Conservation (phyloP, 2,113 vertebrate genomes). For the Amazona vittata region DNA sequence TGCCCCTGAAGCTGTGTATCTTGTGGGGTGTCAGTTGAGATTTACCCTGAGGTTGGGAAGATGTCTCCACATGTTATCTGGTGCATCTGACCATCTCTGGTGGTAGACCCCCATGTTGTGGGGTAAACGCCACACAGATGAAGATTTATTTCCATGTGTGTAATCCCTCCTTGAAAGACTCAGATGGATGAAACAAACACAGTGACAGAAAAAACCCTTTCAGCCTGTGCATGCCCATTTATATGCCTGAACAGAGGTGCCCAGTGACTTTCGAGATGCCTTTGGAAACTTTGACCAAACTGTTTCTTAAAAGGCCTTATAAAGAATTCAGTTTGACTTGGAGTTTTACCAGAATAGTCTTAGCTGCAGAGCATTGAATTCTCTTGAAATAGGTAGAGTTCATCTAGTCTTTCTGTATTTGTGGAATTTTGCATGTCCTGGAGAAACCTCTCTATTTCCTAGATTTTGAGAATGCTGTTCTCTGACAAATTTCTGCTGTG, state of each 20-base stretch:
- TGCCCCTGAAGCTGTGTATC: neutral
- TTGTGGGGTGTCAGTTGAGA: neutral
- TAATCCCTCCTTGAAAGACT: neutral
- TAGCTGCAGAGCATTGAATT: neutral
- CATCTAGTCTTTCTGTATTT: neutral
- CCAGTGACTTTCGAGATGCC: neutral
- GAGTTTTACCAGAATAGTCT: neutral
- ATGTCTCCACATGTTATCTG: neutral
- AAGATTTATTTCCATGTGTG: neutral
- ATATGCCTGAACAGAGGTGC: neutral
- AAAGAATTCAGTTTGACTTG: neutral
- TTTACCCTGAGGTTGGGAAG: neutral
- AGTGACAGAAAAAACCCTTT: neutral
- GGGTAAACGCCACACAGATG: neutral
- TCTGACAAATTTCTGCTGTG: neutral
- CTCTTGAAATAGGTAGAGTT: neutral
- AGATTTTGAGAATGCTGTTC: neutral
- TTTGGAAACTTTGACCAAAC: conserved; percentile 5
- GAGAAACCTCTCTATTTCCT: neutral
- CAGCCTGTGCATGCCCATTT: neutral
- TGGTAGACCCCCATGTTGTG: accelerated
- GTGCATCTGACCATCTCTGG: neutral
- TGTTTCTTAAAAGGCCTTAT: neutral
- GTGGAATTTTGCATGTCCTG: neutral
- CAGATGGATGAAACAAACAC: neutral